Evolutionary conservation across 2,888 invertebrate genomes (phyloP).

Genomic region (Sminthurides aquaticus): DNA sequence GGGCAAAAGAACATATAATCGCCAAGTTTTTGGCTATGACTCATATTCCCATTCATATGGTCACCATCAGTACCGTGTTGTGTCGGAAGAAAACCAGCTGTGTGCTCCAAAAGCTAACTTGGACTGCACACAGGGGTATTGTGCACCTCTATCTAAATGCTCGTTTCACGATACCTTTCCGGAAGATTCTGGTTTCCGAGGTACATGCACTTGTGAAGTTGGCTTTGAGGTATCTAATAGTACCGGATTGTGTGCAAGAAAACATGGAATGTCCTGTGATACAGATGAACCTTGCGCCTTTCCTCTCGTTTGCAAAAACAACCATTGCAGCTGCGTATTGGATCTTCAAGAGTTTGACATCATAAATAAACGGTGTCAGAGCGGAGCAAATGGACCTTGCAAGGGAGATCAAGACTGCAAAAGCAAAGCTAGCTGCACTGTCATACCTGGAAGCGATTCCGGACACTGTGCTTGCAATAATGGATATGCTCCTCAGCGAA

Average conservation of each 20-base stretch:
- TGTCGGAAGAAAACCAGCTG: no score
- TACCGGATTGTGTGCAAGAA: neutral
- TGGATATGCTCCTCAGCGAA: no score
- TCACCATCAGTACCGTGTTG: no score
- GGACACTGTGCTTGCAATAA: no score
- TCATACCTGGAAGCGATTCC: no score
- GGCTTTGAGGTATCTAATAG: neutral
- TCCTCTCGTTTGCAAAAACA: neutral
- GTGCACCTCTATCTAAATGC: neutral
- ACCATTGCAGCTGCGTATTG: neutral
- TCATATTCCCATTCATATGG: no score
- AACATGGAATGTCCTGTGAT: neutral
- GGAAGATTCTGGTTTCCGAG: neutral
- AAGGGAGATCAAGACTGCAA: neutral
- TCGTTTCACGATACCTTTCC: no score
- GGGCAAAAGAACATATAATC: no score
- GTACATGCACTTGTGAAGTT: neutral
- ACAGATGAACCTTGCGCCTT: neutral
- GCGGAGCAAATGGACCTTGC: constrained; percentile 1
- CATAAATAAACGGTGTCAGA: neutral
- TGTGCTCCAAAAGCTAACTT: neutral
- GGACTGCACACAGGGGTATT: neutral
- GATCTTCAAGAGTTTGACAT: neutral
- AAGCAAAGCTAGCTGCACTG: neutral
- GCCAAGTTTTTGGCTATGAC: no score